Evolutionary conservation across 2,888 invertebrate genomes (phyloP), one percentile per base, ranked within the genome.

Genomic region (Diarsia brunnea): DNA sequence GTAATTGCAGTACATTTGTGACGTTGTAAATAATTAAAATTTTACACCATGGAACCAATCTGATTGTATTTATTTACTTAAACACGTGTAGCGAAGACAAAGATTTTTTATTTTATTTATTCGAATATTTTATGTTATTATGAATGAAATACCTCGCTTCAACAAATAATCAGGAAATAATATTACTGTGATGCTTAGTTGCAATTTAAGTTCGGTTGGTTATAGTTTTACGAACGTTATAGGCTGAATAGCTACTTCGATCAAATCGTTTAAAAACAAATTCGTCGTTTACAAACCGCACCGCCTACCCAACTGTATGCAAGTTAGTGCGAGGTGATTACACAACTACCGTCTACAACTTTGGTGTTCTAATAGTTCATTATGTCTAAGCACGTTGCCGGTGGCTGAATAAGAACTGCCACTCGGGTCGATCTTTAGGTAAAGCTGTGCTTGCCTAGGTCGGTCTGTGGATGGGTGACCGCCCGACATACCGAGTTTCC

Each of bases 311-410:
- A 78, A 60, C 64, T 16, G 67, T 63, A 60, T 79, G 72, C 77
- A 79, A 79, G 76, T 76, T 70, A 66, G 75, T 72, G 38, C 71
- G 51, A 79, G 61, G 66, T 82, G 73, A 85, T 86, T 79, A 82
- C 69, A 69, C 45, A 66, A 73, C 47, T 72, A 63, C 73, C 73
- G 77, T 70, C 74, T 66, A 47, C 71, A 87, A 73, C 66, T 70
- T 73, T 58, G 79, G 73, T 80, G 82, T 80, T 79, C 72, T 81
- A 82, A 86, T 85, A 87, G 81, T 77, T 77, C 69, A 81, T 75
- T 82, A 81, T 65, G 82, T 70, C n/a, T 70, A 82, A 70, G 60
- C 58, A 73, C n/a, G 61, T 60, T 67, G 31, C n/a, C 16, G 61
- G n/a, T n/a, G n/a, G n/a, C n/a, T n/a, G n/a, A n/a, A n/a, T n/a